Evolutionary conservation across 1,140 invertebrate species (phyloP).

Genomic region (Drosophila nikananu): DNA sequence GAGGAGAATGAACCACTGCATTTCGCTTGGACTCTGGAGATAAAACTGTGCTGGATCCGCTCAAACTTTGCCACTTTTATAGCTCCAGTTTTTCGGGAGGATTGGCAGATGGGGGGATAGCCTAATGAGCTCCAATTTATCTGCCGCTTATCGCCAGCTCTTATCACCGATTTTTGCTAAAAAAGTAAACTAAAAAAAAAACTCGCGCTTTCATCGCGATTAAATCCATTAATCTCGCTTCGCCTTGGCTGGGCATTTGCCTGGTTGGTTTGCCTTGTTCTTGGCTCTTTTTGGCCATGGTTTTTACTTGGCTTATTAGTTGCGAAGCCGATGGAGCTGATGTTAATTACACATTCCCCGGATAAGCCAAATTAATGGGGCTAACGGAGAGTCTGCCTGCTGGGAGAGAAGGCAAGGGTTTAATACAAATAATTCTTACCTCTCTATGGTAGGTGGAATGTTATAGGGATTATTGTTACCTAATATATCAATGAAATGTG

Average conservation of each 20-base stretch:
- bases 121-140: constrained; percentile 63
- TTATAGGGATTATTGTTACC: not conserved
- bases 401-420: not conserved
- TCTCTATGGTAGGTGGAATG: no score
- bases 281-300: not conserved
- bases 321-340: constrained; percentile 14
- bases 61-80: constrained; percentile 45
- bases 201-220: constrained; percentile 65
- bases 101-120: no score
- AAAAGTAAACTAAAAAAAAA: no score
- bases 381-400: not conserved
- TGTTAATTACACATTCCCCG: constrained; percentile 39
- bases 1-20: constrained; percentile 11
- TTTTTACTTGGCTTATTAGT: constrained; percentile 30
- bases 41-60: constrained; percentile 13
- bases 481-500: not conserved
- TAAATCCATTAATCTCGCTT: constrained; percentile 62
- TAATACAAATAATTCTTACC: not conserved
- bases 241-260: not conserved
- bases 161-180: constrained; percentile 55
- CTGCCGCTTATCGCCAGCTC: constrained; percentile 39
- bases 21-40: constrained; percentile 7
- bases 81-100: constrained; percentile 3
- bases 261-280: constrained; percentile 50
- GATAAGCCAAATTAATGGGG: constrained; percentile 50